These are phyloP conservation scores for Eledona agricola DNA, from an alignment of 2,888 invertebrate genomes.

Conservation along the genomic window DNA sequence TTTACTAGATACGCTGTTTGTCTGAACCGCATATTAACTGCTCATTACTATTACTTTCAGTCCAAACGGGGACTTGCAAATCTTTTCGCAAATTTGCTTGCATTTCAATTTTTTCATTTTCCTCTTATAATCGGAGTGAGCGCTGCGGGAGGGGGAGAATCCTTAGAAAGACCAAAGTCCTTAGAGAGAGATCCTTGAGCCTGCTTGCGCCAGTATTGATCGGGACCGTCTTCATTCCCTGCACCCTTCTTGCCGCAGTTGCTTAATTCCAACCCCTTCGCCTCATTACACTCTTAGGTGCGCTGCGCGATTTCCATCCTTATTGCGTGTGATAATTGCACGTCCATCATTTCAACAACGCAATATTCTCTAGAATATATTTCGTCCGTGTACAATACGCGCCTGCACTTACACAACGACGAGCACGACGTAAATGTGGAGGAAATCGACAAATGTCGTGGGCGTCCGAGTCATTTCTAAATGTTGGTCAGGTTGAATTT, in stretches of 20 bases:
- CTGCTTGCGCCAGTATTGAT: slow-evolving; percentile 57
- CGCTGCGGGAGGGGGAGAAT: slow-evolving; percentile 25
- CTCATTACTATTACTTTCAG: slow-evolving; percentile 43
- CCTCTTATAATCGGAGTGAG: too few relatives aligned
- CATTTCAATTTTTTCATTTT: too few relatives aligned
- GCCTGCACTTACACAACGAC: too few relatives aligned
- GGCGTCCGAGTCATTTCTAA: too few relatives aligned
- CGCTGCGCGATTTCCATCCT: slow-evolving; percentile 58
- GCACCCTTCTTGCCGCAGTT: slow-evolving; percentile 49
- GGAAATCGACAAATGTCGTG: slow-evolving; percentile 35
- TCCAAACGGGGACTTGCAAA: slow-evolving; percentile 3
- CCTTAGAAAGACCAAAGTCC: slow-evolving; percentile 35
- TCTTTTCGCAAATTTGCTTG: background rate
- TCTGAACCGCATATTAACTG: slow-evolving; percentile 49
- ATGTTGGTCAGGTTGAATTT: slow-evolving; percentile 32
- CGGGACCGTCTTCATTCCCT: slow-evolving; percentile 54
- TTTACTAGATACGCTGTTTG: slow-evolving; percentile 47
- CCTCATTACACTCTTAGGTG: slow-evolving; percentile 62
- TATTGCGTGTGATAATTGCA: slow-evolving; percentile 59
- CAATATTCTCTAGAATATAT: too few relatives aligned
- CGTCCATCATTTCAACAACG: slow-evolving; percentile 44
- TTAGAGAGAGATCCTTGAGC: slow-evolving; percentile 54
- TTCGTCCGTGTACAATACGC: too few relatives aligned
- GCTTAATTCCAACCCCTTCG: slow-evolving; percentile 60
- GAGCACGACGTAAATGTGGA: too few relatives aligned